A percentile compares a stretch with the other conserved stretches of the same genome.
Evolutionary conservation across 1,140 invertebrate species (phyloP).

Genomic region (Brachionus sp.): DNA sequence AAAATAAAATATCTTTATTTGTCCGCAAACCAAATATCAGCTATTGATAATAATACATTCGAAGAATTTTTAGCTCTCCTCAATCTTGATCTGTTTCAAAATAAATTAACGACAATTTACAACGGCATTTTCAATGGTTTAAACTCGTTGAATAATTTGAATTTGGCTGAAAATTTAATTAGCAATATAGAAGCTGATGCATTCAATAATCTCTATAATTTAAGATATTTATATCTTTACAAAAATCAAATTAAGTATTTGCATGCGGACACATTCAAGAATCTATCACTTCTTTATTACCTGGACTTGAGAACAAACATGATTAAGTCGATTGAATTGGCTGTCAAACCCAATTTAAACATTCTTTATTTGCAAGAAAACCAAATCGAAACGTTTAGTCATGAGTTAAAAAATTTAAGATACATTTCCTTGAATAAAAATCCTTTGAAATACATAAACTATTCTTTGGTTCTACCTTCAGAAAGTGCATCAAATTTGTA

Average conservation of each 20-base stretch:
- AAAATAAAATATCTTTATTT: not conserved
- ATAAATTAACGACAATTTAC: not conserved
- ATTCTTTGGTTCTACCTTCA: not conserved
- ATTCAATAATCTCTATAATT: not conserved
- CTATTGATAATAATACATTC: not conserved
- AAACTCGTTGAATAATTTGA: not conserved
- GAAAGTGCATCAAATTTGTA: not conserved
- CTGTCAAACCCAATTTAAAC: not conserved
- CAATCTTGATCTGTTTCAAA: not conserved
- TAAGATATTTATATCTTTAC: not conserved
- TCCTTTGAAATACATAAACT: not conserved
- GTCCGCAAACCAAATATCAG: not conserved
- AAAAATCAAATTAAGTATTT: not conserved
- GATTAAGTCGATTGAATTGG: not conserved
- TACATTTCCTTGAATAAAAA: not conserved
- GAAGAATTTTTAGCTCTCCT: not conserved
- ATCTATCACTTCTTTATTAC: not conserved
- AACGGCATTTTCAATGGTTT: not conserved
- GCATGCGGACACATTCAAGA: not conserved
- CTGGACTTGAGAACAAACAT: not conserved
- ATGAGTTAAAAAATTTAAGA: not conserved
- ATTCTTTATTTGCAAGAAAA: not conserved
- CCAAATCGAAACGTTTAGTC: not conserved
- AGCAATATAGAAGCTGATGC: not conserved
- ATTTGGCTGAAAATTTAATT: not conserved